phyloP scores from a whole-genome alignment of 2,888 invertebrate species.

The Eudemis profundana region DNA sequence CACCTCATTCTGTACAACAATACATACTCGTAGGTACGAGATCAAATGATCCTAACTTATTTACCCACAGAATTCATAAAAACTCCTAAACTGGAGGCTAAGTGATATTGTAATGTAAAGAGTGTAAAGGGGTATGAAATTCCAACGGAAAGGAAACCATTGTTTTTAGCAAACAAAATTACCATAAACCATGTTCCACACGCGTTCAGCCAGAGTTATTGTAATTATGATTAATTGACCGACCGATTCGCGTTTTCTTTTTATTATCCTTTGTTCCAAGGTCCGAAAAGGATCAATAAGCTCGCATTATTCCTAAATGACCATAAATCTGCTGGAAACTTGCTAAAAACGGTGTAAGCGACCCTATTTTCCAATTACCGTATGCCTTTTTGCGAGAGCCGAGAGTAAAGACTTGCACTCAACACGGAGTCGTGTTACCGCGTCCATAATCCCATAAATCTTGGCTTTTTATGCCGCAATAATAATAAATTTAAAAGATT shows the following conservation, averaged over 20 bases:
- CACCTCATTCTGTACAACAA: no score
- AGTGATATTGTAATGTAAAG: no score
- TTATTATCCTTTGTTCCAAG: constrained; percentile 32
- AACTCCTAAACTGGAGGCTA: no score
- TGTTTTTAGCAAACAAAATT: background rate
- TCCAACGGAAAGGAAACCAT: background rate
- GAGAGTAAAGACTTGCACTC: constrained; percentile 16
- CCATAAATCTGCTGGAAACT: background rate
- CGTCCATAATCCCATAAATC: constrained; percentile 25
- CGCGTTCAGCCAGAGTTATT: background rate
- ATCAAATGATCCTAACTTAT: no score
- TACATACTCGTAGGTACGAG: no score
- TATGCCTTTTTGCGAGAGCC: constrained; percentile 7
- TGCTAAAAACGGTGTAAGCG: constrained; percentile 8
- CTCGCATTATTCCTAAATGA: constrained; percentile 26
- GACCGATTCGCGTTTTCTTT: constrained; percentile 25
- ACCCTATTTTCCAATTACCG: background rate
- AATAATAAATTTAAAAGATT: constrained; percentile 31
- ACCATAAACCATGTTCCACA: background rate
- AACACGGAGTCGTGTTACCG: constrained; percentile 25
- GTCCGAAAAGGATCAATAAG: constrained; percentile 29
- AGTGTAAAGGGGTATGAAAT: no score
- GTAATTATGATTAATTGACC: constrained; percentile 33
- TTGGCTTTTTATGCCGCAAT: constrained; percentile 19
- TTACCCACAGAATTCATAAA: background rate